Evolutionary conservation across 1,140 invertebrate species (phyloP), one percentile per base, ranked within the genome.

Genomic region (Drosophila seguyi): DNA sequence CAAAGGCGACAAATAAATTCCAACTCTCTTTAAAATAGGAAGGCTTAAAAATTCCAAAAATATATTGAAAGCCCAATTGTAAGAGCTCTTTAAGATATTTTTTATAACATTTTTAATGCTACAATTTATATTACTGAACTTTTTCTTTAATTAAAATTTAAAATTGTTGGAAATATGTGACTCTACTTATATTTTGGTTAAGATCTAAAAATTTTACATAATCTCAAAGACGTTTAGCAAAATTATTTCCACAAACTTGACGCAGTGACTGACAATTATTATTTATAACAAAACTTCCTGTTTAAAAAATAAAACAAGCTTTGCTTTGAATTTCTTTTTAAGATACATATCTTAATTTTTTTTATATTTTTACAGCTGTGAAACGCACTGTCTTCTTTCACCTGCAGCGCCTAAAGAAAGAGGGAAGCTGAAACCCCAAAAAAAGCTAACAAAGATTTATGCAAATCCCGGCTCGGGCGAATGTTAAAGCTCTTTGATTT

Each of bases 361-460:
- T 16, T 1, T 3, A 13, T 7, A 8, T n/a, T 5, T 3, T 5
- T 41, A 56, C 2, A 56, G 1, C 11, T 27, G 0, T 31, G 14
- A 59, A n/a, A 29, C 27, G 27, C 27, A 59, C 41, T 48, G n/a
- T 36, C 44, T 47, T 41, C 29, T 58, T 6, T 11, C 38, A 60
- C 27, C 25, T 66, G 63, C 10, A 47, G 41, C 11, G 47, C 57
- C 47, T 48, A 31, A 42, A 55, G 44, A 67, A 66, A 55, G 3
- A 27, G 25, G 39, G 16, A 31, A 45, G 22, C 11, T 44, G 50
- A 59, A 79, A 16, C 65, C 62, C 25, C 25, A 2, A 25, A 75
- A 62, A 47, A 47, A 16, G 25, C 58, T 60, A 90, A 88, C 76
- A 57, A 90, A 77, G 78, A 88, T 88, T 88, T 88, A 88, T 90